Evolutionary conservation across 2,888 invertebrate genomes (phyloP).

Genomic region (Callinectes sapidus): DNA sequence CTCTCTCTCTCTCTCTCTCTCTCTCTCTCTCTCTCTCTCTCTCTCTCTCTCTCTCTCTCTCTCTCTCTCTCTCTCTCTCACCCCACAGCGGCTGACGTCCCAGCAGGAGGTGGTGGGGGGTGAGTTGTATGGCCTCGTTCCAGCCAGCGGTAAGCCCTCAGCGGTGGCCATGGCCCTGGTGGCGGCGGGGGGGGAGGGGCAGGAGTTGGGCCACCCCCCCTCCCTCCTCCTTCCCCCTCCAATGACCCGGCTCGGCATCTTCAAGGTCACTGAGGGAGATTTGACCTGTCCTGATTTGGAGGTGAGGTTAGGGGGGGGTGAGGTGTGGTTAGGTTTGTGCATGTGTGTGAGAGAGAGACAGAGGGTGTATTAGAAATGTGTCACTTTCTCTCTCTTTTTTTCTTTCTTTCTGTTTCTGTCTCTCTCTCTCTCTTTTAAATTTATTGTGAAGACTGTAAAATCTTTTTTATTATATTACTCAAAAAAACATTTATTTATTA

Average conservation of each 20-base stretch:
- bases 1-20: not conserved
- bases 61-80: not conserved
- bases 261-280: slow-evolving; percentile 52
- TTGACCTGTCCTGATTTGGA: slow-evolving; percentile 33
- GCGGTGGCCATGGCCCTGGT: slow-evolving; percentile 38
- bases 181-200: not conserved
- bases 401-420: too few species aligned
- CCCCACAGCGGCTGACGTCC: slow-evolving; percentile 40
- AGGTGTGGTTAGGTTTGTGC: not conserved
- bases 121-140: slow-evolving; percentile 40
- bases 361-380: too few species aligned
- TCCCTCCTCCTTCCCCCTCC: slow-evolving; percentile 49
- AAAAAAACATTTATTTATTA: too few species aligned
- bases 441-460: too few species aligned
- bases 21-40: not conserved
- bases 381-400: too few species aligned
- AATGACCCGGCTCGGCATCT: slow-evolving; percentile 46
- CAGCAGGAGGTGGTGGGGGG: slow-evolving; percentile 38
- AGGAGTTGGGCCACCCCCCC: slow-evolving; percentile 12
- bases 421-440: too few species aligned
- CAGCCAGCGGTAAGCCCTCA: slow-evolving; percentile 31
- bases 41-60: too few species aligned
- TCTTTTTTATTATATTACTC: too few species aligned
- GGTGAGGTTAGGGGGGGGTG: not conserved
- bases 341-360: too few species aligned